Evolutionary conservation across 2,888 invertebrate species (phyloP).

Genomic region (Brachyptera risi): DNA sequence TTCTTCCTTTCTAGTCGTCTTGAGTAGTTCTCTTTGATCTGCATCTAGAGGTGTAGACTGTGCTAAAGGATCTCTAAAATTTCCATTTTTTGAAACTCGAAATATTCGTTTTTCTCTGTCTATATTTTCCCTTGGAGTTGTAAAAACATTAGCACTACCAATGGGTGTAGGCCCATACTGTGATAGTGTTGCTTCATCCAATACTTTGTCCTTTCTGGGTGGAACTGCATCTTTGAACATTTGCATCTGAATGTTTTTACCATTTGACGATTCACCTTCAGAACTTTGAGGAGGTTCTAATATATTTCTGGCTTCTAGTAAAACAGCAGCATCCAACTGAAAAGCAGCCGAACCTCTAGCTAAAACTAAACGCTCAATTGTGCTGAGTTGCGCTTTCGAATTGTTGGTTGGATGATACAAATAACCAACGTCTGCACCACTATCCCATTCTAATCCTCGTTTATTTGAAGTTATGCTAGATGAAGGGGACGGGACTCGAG

Average conservation of each 20-base stretch:
- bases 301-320: conserved; percentile 5
- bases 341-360: conserved; percentile 40
- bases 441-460: conserved; percentile 77
- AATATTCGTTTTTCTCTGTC: too few species aligned
- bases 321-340: conserved; percentile 17
- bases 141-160: too few species aligned
- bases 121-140: too few species aligned
- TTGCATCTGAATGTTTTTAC: too few species aligned
- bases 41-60: conserved; percentile 26
- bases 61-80: conserved; percentile 12
- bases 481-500: conserved; percentile 57
- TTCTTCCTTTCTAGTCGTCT: not conserved
- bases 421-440: conserved; percentile 82
- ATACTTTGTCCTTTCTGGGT: too few species aligned
- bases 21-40: not conserved
- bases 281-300: too few species aligned
- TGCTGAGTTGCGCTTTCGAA: conserved; percentile 46
- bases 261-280: too few species aligned
- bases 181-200: too few species aligned
- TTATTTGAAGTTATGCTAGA: conserved; percentile 70
- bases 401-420: conserved; percentile 25
- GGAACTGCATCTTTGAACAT: too few species aligned
- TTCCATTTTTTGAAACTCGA: too few species aligned
- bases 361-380: conserved; percentile 59
- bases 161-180: too few species aligned